Evolutionary conservation across 2,888 invertebrate species (phyloP), one percentile per base, ranked within the genome.

Genomic region (Cephus nigrinus): DNA sequence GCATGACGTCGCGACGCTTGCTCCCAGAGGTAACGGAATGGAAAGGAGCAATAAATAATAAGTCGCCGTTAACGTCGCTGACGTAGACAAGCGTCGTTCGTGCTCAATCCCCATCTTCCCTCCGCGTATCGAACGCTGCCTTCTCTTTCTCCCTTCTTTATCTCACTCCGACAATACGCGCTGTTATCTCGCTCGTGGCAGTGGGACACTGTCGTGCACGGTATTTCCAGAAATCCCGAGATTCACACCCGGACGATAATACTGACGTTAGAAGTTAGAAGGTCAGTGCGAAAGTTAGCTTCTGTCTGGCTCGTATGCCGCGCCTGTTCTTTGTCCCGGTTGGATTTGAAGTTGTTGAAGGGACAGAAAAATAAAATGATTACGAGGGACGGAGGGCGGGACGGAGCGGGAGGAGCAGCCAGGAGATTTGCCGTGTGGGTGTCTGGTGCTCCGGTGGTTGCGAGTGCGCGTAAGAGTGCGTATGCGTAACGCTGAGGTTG

Each of bases 401-500:
- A 5, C 5, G 12, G 71, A 32, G 11, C 3, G 12, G 12, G 31
- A 23, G 12, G 12, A 32, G 15, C 5, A 11, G 32, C 12, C 12
- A 11, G 3, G 31, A 71, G 30, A 15, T 32, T 32, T 2, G 15
- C 3, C 5, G 12, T 69, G 12, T 12, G 35, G 35, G 23, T 71
- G 31, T 71, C 31, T 32, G 71, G 11, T 33, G 33, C 71, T 12
- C 0, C 3, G 71, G 71, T 33, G 11, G 71, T 33, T 12, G 71
- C 71, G 33, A 33, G 12, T 71, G 33, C 71, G 32, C 71, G 71
- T 31, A 55, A 55, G 32, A 33, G 71, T 71, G 71, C 71, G 71
- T 71, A 71, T 71, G 71, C 71, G 71, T 71, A 71, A 71, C 55
- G 71, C 71, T 15, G 23, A 55, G 71, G 71, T 32, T 31, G 71